These are phyloP conservation scores for Anastrepha obliqua DNA, from an alignment of 1,140 invertebrate species.

Conservation along the genomic window DNA sequence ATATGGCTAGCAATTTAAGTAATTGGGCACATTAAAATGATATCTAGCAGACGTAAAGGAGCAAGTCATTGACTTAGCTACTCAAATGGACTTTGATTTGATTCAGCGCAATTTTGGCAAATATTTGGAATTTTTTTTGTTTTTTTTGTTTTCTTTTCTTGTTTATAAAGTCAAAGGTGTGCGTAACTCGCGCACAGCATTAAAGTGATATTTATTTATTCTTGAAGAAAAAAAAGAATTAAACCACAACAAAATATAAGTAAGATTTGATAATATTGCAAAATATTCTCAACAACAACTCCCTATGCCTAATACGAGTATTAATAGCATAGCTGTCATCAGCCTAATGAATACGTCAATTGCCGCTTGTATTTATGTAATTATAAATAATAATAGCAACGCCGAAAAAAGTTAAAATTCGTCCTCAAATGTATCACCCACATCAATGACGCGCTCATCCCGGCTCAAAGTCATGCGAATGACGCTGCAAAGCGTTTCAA, in stretches of 20 bases:
- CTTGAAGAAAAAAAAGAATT: no score
- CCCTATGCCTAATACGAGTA: neutral
- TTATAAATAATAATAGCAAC: neutral
- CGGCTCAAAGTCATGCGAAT: neutral
- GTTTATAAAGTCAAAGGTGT: no score
- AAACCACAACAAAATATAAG: no score
- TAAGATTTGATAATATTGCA: no score
- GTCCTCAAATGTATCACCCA: neutral
- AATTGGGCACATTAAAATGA: neutral
- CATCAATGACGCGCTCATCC: neutral
- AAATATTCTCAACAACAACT: no score
- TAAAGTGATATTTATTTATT: no score
- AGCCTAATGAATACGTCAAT: neutral
- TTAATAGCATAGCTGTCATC: neutral
- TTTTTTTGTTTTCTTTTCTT: no score
- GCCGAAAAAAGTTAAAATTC: neutral
- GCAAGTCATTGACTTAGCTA: conserved; percentile 22
- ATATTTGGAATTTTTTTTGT: no score
- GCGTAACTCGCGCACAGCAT: no score
- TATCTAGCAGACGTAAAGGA: neutral
- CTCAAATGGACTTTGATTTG: neutral
- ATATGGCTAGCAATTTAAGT: neutral
- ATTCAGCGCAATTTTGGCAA: neutral
- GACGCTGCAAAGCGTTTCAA: neutral
- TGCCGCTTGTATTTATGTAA: neutral